Conservation (phyloP, 2,888 invertebrate species). For the Pollenia labialis region DNA sequence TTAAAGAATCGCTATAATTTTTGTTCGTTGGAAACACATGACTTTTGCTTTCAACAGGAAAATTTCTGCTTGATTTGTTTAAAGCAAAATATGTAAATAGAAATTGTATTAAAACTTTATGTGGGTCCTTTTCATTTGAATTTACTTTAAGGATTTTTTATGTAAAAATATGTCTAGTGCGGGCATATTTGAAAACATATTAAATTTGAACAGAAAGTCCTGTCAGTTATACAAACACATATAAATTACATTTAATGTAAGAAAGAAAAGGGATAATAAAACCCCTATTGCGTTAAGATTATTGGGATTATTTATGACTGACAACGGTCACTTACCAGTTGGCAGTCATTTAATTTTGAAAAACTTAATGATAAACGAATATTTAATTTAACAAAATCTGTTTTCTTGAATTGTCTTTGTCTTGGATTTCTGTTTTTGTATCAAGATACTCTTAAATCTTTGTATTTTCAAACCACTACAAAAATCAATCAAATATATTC, state of each 20-base stretch:
- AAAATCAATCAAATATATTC: slow-evolving; percentile 31
- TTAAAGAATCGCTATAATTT: not conserved
- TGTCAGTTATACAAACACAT: slow-evolving; percentile 3
- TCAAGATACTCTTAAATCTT: not conserved
- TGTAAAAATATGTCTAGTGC: slow-evolving; percentile 35
- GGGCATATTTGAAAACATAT: not conserved
- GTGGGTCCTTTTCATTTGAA: slow-evolving; percentile 43
- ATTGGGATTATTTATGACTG: slow-evolving; percentile 3
- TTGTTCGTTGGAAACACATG: slow-evolving; percentile 2
- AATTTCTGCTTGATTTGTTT: slow-evolving; percentile 48
- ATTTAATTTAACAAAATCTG: slow-evolving; percentile 32
- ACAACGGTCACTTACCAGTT: slow-evolving; percentile 11
- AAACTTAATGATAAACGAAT: not conserved
- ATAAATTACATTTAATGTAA: not conserved
- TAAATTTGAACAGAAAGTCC: not conserved
- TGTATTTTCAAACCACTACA: not conserved
- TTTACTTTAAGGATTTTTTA: slow-evolving; percentile 20
- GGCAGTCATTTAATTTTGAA: slow-evolving; percentile 19
- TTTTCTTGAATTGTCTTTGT: not conserved
- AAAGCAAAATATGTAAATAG: slow-evolving; percentile 39
- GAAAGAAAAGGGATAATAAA: slow-evolving; percentile 14
- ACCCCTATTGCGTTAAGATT: slow-evolving; percentile 18
- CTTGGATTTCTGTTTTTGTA: not conserved
- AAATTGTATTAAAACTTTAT: slow-evolving; percentile 26
- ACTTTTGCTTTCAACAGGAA: not conserved